A percentile compares a stretch with the other conserved stretches of the same genome.
Conservation (phyloP, 2,797 vertebrate species). For the Myripristis jacobus region DNA sequence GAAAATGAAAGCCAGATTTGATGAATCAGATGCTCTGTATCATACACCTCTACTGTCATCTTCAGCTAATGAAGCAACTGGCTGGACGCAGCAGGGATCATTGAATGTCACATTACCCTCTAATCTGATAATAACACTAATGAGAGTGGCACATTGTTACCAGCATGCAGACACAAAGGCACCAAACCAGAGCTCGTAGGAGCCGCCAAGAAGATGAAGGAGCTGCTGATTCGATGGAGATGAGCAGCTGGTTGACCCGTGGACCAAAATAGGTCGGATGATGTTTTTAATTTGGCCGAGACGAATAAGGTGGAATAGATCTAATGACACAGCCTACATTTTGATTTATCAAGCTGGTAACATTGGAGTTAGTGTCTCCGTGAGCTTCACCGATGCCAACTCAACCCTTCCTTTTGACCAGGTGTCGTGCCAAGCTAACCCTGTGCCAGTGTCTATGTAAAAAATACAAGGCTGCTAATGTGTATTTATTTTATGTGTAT, state of each 20-base stretch:
- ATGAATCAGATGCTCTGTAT: background rate
- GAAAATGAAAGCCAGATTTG: background rate
- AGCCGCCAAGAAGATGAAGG: constrained; percentile 7
- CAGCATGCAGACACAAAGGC: constrained; percentile 27
- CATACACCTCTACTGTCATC: background rate
- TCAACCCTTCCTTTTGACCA: background rate
- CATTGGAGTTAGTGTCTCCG: constrained; percentile 28
- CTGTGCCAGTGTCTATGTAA: constrained; percentile 39
- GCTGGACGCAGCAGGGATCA: constrained; percentile 3
- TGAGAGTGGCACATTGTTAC: constrained; percentile 26
- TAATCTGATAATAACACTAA: constrained; percentile 35
- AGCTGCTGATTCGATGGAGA: constrained; percentile 1
- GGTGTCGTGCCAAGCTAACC: constrained; percentile 36
- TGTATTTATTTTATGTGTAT: constrained; percentile 1
- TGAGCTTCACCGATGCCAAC: background rate
- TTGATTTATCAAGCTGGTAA: background rate
- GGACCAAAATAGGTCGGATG: background rate
- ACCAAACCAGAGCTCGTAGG: constrained; percentile 30
- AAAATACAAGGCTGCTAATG: constrained; percentile 37
- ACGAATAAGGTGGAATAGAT: background rate
- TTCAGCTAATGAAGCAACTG: background rate
- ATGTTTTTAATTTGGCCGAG: constrained; percentile 1
- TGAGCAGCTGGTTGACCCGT: constrained; percentile 15
- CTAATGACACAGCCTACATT: background rate
- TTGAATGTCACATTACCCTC: constrained; percentile 25